Evolutionary conservation across 35 echinoderm and acorn worm species (phyloP).

Genomic region (Apostichopus parvimensis): DNA sequence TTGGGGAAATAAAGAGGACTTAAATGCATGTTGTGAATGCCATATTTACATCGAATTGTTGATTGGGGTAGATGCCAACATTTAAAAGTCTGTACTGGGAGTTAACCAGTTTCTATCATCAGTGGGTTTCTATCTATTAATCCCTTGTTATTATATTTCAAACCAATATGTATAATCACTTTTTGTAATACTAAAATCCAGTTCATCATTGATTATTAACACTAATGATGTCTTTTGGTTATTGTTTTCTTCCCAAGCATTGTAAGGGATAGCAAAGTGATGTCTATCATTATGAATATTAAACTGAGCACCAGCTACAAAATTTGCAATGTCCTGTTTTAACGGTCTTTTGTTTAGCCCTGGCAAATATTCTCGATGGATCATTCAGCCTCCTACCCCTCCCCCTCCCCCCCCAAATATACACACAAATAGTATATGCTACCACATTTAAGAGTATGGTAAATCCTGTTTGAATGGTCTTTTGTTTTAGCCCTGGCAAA

Average conservation of each 20-base stretch:
- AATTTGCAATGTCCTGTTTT: neutral
- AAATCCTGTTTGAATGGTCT: no score
- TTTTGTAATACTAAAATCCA: conserved; percentile 46
- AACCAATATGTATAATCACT: conserved; percentile 37
- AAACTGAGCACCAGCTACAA: conserved; percentile 36
- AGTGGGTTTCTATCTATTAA: conserved; percentile 19
- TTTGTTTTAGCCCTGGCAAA: no score
- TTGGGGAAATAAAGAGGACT: no score
- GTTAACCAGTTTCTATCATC: neutral
- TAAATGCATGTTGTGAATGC: neutral
- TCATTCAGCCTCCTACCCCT: no score
- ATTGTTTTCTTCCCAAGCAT: conserved; percentile 11
- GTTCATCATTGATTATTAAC: conserved; percentile 37
- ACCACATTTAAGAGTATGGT: no score
- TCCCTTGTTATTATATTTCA: conserved; percentile 40
- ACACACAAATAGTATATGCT: no score
- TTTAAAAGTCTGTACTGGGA: neutral
- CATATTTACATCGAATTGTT: neutral
- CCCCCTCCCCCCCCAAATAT: no score
- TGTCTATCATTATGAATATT: conserved; percentile 53
- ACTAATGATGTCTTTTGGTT: conserved; percentile 17
- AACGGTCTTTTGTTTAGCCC: no score
- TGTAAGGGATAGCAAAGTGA: conserved; percentile 38
- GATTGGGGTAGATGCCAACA: neutral
- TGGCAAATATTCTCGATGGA: no score